Evolutionary conservation across 1,140 invertebrate species (phyloP).

Genomic region (Cephus cinctus): DNA sequence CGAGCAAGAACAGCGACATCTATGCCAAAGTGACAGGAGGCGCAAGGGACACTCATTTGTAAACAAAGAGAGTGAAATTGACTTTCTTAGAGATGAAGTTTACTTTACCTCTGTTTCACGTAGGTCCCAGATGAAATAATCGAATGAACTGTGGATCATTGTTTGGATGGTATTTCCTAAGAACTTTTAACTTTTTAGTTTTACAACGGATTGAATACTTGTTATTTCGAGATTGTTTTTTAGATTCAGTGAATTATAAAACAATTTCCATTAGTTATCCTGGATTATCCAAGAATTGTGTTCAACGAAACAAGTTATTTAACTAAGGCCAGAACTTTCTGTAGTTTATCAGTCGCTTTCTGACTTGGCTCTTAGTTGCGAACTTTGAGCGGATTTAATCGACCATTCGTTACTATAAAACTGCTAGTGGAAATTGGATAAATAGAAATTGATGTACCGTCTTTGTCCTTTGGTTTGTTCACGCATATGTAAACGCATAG

Average conservation of each 20-base stretch:
- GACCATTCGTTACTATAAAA: neutral
- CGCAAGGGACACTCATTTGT: neutral
- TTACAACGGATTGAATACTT: neutral
- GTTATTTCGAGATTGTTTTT: neutral
- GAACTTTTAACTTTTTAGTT: neutral
- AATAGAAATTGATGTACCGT: too few species aligned
- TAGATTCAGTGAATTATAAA: too few species aligned
- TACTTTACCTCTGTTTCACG: neutral
- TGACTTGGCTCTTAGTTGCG: neutral
- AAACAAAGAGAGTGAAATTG: neutral
- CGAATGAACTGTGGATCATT: neutral
- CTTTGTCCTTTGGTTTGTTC: too few species aligned
- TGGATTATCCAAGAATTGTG: neutral
- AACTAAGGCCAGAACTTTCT: neutral
- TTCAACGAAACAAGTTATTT: neutral
- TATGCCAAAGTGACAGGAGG: too few species aligned
- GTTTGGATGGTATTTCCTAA: neutral
- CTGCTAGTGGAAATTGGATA: too few species aligned
- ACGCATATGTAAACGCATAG: too few species aligned
- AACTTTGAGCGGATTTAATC: conserved; percentile 1
- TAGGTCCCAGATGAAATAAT: neutral
- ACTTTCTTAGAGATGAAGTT: neutral
- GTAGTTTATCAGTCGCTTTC: neutral
- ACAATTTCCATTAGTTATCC: neutral
- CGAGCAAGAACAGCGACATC: too few species aligned